Percentiles rank a stretch among this genome's conserved stretches.
These are phyloP conservation scores for Periophthalmus modestus DNA, from an alignment of 2,113 vertebrate species.

Conservation along the genomic window DNA sequence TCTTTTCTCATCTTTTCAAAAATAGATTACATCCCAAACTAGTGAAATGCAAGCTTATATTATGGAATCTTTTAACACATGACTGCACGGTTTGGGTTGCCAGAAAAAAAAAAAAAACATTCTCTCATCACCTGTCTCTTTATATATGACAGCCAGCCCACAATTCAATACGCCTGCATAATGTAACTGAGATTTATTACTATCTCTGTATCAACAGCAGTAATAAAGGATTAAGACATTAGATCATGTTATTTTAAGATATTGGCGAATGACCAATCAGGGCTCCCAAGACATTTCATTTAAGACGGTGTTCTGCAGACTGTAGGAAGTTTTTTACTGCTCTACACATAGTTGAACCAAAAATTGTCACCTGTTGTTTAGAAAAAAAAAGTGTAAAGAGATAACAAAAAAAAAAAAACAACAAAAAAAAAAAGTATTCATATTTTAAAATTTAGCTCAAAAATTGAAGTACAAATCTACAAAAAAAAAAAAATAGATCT, in stretches of 20 bases:
- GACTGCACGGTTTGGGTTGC: conserved; percentile 5
- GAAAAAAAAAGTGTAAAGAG: no score
- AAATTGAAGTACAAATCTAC: no score
- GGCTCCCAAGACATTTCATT: background rate
- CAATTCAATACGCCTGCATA: conserved; percentile 1
- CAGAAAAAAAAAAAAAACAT: conserved; percentile 17
- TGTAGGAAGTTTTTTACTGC: no score
- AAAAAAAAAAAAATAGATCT: no score
- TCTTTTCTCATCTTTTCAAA: background rate
- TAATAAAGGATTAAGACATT: background rate
- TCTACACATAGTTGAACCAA: no score
- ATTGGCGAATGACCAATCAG: background rate
- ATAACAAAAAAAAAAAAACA: no score
- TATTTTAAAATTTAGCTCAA: no score
- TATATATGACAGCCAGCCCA: conserved; percentile 25
- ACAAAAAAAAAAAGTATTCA: no score
- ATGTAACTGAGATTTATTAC: background rate
- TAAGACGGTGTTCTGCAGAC: no score
- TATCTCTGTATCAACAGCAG: background rate
- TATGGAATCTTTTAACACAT: background rate
- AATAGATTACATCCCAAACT: background rate
- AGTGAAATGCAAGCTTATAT: background rate
- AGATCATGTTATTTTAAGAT: background rate
- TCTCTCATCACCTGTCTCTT: conserved; percentile 41
- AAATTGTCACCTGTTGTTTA: no score